A percentile compares a stretch with the other conserved stretches of the same genome.
Evolutionary conservation across 2,888 invertebrate genomes (phyloP).

Genomic region (Leptopilina myrica): DNA sequence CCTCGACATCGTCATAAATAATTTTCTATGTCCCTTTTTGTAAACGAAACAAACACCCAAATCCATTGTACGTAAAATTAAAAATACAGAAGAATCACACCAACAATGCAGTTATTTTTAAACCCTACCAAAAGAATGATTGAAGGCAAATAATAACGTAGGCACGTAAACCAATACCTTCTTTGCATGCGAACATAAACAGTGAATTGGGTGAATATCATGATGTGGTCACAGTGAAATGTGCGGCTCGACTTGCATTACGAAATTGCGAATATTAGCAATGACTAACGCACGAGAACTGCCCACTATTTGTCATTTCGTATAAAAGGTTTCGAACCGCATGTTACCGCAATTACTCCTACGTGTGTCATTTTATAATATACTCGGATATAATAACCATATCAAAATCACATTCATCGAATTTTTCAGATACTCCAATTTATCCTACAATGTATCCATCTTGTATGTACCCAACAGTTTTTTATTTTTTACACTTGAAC

Average conservation of each 20-base stretch:
- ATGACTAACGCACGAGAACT: slow-evolving; percentile 11
- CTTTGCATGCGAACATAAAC: not conserved
- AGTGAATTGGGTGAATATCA: slow-evolving; percentile 9
- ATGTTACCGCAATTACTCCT: slow-evolving; percentile 15
- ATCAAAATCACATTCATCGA: not conserved
- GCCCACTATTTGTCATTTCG: slow-evolving; percentile 17
- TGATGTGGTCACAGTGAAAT: slow-evolving; percentile 30
- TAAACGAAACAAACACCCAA: no score
- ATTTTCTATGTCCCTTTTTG: no score
- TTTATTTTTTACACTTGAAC: no score
- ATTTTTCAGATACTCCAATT: not conserved
- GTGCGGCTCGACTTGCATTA: slow-evolving; percentile 22
- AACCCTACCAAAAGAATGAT: no score
- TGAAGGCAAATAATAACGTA: no score
- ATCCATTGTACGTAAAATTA: no score
- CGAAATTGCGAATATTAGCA: slow-evolving; percentile 26
- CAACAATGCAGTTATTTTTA: no score
- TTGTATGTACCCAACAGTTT: no score
- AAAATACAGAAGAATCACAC: no score
- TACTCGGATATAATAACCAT: not conserved
- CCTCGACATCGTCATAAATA: no score
- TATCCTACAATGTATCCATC: no score
- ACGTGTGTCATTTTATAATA: slow-evolving; percentile 13
- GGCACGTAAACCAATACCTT: no score
- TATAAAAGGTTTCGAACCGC: not conserved